Conservation (phyloP, 2,797 vertebrate species). For the Botia kubotai region DNA sequence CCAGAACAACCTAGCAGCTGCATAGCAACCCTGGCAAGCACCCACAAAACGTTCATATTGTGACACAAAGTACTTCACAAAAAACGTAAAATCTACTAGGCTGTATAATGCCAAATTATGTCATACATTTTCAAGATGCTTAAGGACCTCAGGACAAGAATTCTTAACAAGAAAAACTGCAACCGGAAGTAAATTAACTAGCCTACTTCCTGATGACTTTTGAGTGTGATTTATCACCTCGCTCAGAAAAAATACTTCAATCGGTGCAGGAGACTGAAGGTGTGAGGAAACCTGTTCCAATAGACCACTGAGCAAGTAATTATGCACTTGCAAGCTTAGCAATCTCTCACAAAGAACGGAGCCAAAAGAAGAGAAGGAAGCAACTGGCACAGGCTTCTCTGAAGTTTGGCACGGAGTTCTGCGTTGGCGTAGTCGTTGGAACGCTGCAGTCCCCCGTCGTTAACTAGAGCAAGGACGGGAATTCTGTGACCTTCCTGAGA, state of each 20-base stretch:
- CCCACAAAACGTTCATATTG: neutral
- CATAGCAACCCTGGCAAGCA: neutral
- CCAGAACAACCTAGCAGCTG: neutral
- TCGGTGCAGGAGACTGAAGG: slow-evolving; percentile 40
- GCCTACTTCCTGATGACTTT: neutral
- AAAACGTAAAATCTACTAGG: neutral
- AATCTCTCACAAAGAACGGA: slow-evolving; percentile 40
- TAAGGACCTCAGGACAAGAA: neutral
- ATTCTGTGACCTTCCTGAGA: slow-evolving; percentile 42
- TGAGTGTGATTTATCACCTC: slow-evolving; percentile 21
- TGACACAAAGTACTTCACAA: neutral
- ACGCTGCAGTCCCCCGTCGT: slow-evolving; percentile 28
- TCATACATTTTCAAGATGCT: neutral
- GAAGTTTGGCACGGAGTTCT: slow-evolving; percentile 26
- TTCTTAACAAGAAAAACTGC: neutral
- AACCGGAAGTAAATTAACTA: neutral
- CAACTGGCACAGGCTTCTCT: slow-evolving; percentile 49
- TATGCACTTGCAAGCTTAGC: slow-evolving; percentile 61
- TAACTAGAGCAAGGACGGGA: slow-evolving; percentile 26
- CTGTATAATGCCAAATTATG: neutral
- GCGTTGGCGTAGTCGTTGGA: slow-evolving; percentile 26
- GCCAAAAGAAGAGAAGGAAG: slow-evolving; percentile 45
- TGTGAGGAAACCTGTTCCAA: slow-evolving; percentile 55
- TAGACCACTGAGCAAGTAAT: slow-evolving; percentile 54
- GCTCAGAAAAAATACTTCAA: slow-evolving; percentile 42